A percentile compares a stretch with the other conserved stretches of the same genome.
Evolutionary conservation across 2,797 vertebrate species (phyloP).

Genomic region (Sebastes steindachneri): DNA sequence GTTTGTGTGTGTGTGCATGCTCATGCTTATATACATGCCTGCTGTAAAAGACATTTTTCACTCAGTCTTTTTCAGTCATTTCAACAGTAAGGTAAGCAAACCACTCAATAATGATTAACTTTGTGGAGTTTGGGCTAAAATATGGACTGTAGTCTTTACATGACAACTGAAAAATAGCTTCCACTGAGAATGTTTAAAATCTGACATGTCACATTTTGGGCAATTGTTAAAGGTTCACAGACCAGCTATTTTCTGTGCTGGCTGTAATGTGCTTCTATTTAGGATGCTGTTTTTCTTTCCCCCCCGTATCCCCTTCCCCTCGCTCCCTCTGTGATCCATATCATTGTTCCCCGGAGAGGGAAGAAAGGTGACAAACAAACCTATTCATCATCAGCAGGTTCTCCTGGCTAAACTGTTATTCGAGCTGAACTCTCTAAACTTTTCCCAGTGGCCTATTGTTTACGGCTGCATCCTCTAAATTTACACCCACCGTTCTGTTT

Average conservation of each 20-base stretch:
- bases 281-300: constrained; percentile 60
- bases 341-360: constrained; percentile 78
- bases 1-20: not conserved
- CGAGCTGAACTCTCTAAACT: constrained; percentile 82
- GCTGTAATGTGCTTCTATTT: constrained; percentile 67
- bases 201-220: constrained; percentile 62
- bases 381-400: constrained; percentile 81
- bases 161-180: constrained; percentile 47
- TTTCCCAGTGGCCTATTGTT: constrained; percentile 82
- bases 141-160: constrained; percentile 46
- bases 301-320: constrained; percentile 48
- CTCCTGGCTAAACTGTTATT: constrained; percentile 84
- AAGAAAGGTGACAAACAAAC: constrained; percentile 83
- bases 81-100: constrained; percentile 21
- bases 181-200: constrained; percentile 54
- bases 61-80: constrained; percentile 17
- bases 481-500: constrained; percentile 82
- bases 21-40: not conserved
- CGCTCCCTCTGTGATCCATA: constrained; percentile 77
- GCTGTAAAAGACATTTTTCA: constrained; percentile 11
- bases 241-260: constrained; percentile 56
- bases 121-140: constrained; percentile 42
- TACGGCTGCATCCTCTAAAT: constrained; percentile 80
- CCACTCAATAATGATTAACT: constrained; percentile 59
- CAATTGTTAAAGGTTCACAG: constrained; percentile 56